Percentiles rank a stretch among this genome's conserved stretches.
phyloP scores from a whole-genome alignment of 2,113 vertebrate genomes.

The Hyperopisus bebe region DNA sequence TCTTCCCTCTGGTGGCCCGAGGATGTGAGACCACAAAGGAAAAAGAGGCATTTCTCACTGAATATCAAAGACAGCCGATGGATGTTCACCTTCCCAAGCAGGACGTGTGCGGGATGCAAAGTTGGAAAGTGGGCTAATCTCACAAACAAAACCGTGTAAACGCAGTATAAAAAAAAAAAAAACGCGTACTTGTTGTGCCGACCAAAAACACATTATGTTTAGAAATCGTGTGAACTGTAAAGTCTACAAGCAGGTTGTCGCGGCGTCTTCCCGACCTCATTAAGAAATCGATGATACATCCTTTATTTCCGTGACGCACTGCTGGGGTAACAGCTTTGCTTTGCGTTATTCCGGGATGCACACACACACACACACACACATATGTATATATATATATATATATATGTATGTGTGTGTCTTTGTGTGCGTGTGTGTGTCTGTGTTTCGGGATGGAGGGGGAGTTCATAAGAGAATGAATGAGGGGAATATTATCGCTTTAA shows the following conservation, averaged over 20 bases:
- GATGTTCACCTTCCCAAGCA: not conserved
- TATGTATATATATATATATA: not conserved
- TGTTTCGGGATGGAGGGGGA: not conserved
- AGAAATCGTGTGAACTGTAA: conserved; percentile 14
- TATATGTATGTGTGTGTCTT: not conserved
- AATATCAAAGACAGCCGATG: not conserved
- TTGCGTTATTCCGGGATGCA: not conserved
- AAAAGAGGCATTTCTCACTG: not conserved
- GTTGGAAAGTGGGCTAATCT: not conserved
- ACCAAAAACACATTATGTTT: not conserved
- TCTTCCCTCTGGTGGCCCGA: not conserved
- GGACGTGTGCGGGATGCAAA: not conserved
- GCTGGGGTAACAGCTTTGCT: not conserved
- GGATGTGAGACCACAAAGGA: not conserved
- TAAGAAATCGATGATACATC: conserved; percentile 37
- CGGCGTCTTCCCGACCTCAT: conserved; percentile 14
- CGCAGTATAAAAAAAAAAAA: not conserved
- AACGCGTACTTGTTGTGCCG: not conserved
- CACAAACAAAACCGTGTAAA: not conserved
- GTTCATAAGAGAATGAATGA: not conserved
- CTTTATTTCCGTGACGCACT: conserved; percentile 29
- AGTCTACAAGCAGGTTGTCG: conserved; percentile 21
- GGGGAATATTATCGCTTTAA: conserved; percentile 11
- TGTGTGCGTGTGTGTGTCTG: not conserved
- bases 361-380: not conserved